Percentiles rank a stretch among this genome's conserved stretches.
Conservation (phyloP, 2,888 invertebrate species). For the Erpobdella octoculata region DNA sequence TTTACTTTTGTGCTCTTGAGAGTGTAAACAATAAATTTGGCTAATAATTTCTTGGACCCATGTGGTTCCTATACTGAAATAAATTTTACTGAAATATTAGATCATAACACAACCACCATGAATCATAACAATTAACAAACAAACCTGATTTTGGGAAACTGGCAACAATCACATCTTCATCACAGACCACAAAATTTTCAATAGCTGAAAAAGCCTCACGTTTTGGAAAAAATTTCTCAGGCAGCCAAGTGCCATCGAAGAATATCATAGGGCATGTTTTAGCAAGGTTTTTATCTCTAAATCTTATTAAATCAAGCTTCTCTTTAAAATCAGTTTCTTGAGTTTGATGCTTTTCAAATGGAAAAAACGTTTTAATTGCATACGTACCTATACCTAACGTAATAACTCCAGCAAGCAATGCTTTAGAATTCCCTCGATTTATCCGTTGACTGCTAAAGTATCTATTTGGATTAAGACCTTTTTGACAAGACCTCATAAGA, state of each 20-base stretch:
- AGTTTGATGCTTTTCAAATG: too few species aligned
- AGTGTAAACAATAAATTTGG: conserved; percentile 72
- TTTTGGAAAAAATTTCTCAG: conserved; percentile 17
- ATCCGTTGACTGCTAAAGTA: too few species aligned
- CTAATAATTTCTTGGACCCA: conserved; percentile 91
- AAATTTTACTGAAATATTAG: not conserved
- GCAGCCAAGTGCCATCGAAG: conserved; percentile 28
- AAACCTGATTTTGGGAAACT: conserved; percentile 36
- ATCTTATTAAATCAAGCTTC: too few species aligned
- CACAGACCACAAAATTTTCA: conserved; percentile 22
- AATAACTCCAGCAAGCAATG: too few species aligned
- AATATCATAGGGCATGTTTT: too few species aligned
- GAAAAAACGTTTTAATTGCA: too few species aligned
- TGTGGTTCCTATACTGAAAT: conserved; percentile 65
- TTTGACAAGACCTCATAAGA: too few species aligned
- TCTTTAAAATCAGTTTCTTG: too few species aligned
- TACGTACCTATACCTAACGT: too few species aligned
- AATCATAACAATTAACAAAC: not conserved
- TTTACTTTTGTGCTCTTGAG: conserved; percentile 63
- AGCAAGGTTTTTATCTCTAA: too few species aligned
- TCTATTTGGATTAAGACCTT: too few species aligned
- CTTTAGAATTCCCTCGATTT: too few species aligned
- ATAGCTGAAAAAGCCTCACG: conserved; percentile 11
- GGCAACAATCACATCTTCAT: conserved; percentile 30
- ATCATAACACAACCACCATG: not conserved